A percentile compares a stretch with the other conserved stretches of the same genome.
phyloP scores from a whole-genome alignment of 2,888 invertebrate genomes.

The Abscondita cerata region DNA sequence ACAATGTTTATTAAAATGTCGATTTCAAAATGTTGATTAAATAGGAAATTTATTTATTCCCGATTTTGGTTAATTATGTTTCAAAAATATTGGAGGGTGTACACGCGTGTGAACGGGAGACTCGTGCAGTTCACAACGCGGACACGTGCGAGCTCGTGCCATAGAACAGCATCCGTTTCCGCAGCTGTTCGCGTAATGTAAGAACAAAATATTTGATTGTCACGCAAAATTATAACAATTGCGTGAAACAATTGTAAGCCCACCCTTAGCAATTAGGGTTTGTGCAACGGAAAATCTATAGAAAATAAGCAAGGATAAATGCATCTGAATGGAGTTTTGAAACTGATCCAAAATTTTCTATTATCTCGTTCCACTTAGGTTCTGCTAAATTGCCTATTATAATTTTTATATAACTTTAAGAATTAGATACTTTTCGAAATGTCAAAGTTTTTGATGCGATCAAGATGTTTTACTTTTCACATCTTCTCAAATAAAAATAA shows the following conservation, averaged over 20 bases:
- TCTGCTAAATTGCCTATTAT: too few relatives aligned
- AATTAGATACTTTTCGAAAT: too few relatives aligned
- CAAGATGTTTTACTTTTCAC: too few relatives aligned
- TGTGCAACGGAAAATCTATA: too few relatives aligned
- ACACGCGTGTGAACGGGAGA: slow-evolving; percentile 52
- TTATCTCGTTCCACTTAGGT: too few relatives aligned
- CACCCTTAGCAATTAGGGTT: neutral
- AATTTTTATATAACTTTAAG: too few relatives aligned
- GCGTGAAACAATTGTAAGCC: slow-evolving; percentile 1
- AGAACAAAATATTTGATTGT: slow-evolving; percentile 22
- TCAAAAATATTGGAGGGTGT: slow-evolving; percentile 34
- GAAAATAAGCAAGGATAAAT: too few relatives aligned
- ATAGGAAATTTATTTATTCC: slow-evolving; percentile 16
- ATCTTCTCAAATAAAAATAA: too few relatives aligned
- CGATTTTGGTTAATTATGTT: slow-evolving; percentile 37
- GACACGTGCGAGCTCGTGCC: slow-evolving; percentile 50
- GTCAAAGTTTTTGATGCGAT: too few relatives aligned
- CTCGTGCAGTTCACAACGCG: slow-evolving; percentile 55
- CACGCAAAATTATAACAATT: slow-evolving; percentile 19
- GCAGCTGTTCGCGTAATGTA: slow-evolving; percentile 38
- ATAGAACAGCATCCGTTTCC: slow-evolving; percentile 42
- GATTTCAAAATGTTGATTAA: slow-evolving; percentile 1
- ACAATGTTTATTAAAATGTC: too few relatives aligned
- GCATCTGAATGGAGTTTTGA: too few relatives aligned
- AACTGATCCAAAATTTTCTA: too few relatives aligned